Evolutionary conservation across 2,888 invertebrate species (phyloP).

Genomic region (Brachylomia viminalis): DNA sequence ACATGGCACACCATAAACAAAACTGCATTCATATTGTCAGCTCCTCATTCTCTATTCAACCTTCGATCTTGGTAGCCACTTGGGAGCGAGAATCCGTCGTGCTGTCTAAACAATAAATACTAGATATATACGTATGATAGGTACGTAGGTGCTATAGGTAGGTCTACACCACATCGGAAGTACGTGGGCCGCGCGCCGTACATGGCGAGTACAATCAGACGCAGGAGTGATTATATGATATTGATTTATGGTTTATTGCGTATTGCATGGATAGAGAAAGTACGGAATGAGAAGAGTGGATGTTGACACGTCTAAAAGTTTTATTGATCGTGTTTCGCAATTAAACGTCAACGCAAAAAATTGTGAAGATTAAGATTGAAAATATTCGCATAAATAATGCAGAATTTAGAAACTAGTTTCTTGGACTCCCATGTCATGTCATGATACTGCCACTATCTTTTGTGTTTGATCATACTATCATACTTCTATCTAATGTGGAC

Average conservation of each 20-base stretch:
- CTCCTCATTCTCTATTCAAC: slow-evolving; percentile 40
- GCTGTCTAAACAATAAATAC: slow-evolving; percentile 42
- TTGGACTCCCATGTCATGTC: background rate
- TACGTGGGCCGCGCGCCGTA: slow-evolving; percentile 55
- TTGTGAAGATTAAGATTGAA: slow-evolving; percentile 1
- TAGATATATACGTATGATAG: slow-evolving; percentile 21
- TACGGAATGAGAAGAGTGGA: slow-evolving; percentile 1
- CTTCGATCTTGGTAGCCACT: slow-evolving; percentile 33
- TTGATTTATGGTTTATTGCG: slow-evolving; percentile 45
- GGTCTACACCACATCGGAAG: slow-evolving; percentile 56
- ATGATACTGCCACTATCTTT: background rate
- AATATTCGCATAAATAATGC: background rate
- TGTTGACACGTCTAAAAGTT: slow-evolving; percentile 17
- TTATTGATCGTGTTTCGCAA: slow-evolving; percentile 8
- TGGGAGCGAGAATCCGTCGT: slow-evolving; percentile 37
- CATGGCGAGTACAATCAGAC: slow-evolving; percentile 50
- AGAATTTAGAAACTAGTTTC: background rate
- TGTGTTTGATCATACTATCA: background rate
- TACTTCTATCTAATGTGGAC: background rate
- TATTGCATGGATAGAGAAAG: slow-evolving; percentile 24
- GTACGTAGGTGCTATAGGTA: slow-evolving; percentile 40
- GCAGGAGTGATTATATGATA: slow-evolving; percentile 26
- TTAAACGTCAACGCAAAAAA: background rate
- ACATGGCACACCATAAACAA: slow-evolving; percentile 29
- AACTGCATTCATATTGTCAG: slow-evolving; percentile 25